Evolutionary conservation across 2,888 invertebrate genomes (phyloP).

Genomic region (Chaitophorus viminalis): DNA sequence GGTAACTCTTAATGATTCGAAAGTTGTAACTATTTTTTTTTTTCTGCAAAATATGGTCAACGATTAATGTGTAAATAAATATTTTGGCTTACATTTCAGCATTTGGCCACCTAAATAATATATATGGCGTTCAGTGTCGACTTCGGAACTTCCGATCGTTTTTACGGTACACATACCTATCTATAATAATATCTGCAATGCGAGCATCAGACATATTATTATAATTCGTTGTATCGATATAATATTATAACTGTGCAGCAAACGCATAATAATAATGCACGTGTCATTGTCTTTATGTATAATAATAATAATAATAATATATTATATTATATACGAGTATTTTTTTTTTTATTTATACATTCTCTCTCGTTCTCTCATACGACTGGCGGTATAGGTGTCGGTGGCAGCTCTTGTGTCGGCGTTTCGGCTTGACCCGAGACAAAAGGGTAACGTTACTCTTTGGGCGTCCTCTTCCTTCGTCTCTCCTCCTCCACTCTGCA

Average conservation of each 20-base stretch:
- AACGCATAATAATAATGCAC: neutral
- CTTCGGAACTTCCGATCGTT: neutral
- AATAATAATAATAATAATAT: no score
- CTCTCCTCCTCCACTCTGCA: conserved; percentile 19
- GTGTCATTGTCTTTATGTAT: conserved; percentile 40
- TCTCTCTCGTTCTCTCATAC: neutral
- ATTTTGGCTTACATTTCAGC: no score
- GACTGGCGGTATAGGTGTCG: conserved; percentile 13
- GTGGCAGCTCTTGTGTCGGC: conserved; percentile 47
- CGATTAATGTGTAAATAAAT: no score
- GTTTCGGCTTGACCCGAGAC: conserved; percentile 57
- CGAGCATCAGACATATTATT: no score
- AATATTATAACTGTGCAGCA: neutral
- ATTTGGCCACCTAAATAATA: no score
- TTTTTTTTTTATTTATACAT: neutral
- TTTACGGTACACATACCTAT: neutral
- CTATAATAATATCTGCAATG: neutral
- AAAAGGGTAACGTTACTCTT: conserved; percentile 56
- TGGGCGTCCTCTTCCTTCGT: conserved; percentile 27
- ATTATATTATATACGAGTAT: neutral
- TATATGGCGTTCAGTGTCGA: no score
- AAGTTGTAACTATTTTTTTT: no score
- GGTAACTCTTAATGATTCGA: no score
- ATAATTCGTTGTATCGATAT: neutral
- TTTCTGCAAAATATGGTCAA: no score